Percentiles rank a stretch among this genome's conserved stretches.
These are phyloP conservation scores for Okapia johnstoni DNA, from an alignment of 2,113 vertebrate species.

Conservation along the genomic window DNA sequence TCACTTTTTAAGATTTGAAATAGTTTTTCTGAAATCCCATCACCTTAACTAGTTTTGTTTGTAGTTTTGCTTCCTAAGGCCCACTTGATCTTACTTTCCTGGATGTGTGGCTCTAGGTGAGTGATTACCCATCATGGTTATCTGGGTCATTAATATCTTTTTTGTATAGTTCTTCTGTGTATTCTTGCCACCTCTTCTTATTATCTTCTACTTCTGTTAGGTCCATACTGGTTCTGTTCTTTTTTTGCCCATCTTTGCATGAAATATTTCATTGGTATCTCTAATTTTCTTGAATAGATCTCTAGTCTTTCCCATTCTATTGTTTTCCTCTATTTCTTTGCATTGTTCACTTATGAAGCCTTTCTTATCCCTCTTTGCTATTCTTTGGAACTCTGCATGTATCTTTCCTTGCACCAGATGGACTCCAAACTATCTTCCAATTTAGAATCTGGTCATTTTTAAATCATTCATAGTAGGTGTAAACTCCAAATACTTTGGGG, in stretches of 20 bases:
- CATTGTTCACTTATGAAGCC: not conserved
- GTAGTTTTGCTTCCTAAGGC: not conserved
- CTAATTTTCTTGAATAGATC: not conserved
- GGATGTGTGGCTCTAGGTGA: not conserved
- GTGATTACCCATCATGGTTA: not conserved
- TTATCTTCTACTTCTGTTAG: not conserved
- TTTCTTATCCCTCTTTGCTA: not conserved
- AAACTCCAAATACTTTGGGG: not conserved
- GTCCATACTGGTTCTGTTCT: not conserved
- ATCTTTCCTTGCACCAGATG: not conserved
- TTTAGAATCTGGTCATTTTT: slow-evolving; percentile 3
- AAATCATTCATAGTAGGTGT: not conserved
- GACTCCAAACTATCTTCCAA: not conserved
- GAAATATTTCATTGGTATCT: not conserved
- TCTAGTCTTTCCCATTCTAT: not conserved
- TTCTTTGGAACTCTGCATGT: not conserved
- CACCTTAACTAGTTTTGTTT: not conserved
- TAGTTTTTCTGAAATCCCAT: not conserved
- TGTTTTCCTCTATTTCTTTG: not conserved
- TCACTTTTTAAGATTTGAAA: not conserved
- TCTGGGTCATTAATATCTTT: not conserved
- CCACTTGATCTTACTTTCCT: not conserved
- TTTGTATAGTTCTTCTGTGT: not conserved
- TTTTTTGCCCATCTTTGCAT: not conserved
- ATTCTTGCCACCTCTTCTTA: not conserved